A percentile compares a stretch with the other conserved stretches of the same genome.
Conservation (phyloP, 2,113 vertebrate species). For the Perca fluviatilis region DNA sequence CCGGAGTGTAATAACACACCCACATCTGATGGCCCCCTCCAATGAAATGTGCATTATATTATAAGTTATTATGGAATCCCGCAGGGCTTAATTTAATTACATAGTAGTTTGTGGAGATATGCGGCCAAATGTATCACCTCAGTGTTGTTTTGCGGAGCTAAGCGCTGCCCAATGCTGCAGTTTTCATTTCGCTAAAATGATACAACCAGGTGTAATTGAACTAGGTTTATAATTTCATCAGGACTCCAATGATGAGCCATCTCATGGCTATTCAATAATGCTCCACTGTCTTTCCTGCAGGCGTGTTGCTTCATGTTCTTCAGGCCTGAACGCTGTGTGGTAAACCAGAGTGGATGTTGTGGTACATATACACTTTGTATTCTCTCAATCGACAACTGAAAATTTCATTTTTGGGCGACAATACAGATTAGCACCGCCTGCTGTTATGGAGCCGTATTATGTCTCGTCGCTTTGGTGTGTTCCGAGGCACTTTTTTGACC, state of each 20-base stretch:
- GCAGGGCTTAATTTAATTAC: slow-evolving; percentile 81
- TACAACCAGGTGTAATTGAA: slow-evolving; percentile 69
- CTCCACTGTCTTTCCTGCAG: slow-evolving; percentile 12
- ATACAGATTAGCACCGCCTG: too few species aligned
- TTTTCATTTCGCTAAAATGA: slow-evolving; percentile 74
- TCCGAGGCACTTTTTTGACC: too few species aligned
- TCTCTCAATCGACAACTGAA: too few species aligned
- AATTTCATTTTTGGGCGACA: too few species aligned
- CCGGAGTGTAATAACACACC: slow-evolving; percentile 70
- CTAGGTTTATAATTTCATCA: slow-evolving; percentile 78
- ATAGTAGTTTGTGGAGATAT: slow-evolving; percentile 68
- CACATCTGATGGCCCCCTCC: slow-evolving; percentile 72
- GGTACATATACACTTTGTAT: neutral
- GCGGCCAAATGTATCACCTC: slow-evolving; percentile 49
- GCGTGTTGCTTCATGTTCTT: neutral
- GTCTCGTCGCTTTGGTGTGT: too few species aligned
- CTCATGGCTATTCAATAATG: slow-evolving; percentile 47
- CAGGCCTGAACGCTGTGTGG: neutral
- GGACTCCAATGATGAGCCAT: slow-evolving; percentile 65
- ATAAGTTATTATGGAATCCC: slow-evolving; percentile 82
- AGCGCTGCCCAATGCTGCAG: slow-evolving; percentile 55
- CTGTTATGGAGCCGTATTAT: too few species aligned
- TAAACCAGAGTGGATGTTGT: neutral
- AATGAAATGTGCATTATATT: slow-evolving; percentile 84
- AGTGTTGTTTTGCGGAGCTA: slow-evolving; percentile 62